Evolutionary conservation across 2,888 invertebrate species (phyloP), one percentile per base, ranked within the genome.

Genomic region (Papilio demoleus): DNA sequence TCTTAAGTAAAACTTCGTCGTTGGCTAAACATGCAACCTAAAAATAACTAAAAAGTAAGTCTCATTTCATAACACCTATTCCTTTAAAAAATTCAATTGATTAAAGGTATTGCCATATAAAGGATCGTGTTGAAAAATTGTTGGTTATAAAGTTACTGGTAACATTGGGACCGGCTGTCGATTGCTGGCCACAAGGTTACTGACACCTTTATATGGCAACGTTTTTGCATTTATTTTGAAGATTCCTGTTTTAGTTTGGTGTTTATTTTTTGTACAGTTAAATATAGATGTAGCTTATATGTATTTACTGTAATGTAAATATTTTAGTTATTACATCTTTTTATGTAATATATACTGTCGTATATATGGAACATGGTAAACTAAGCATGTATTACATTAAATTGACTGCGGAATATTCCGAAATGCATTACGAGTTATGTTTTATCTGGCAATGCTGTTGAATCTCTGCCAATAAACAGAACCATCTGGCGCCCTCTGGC

Each of bases 401-500:
- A 47, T 14, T 42, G 24, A 8, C n/a, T 17, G 31, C 4, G 17
- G 40, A 65, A 56, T 27, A 56, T 53, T 27, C 11, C 27, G 12
- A n/a, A n/a, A 50, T 22, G 50, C 38, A 38, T 24, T 22, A n/a
- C 1, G 11, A n/a, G 4, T 38, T 36, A 24, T 17, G 17, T 19
- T 40, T 60, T 31, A 65, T 31, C 22, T 27, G 42, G 22, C 14
- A 47, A 36, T 22, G 36, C 42, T 14, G 9, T 65, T 65, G 65
- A 59, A 59, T 34, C 65, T 34, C 22, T 65, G 65, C 65, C 65
- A 65, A 59, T 22, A 59, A 47, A 65, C 45, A 34, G 24, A 42
- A 59, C 19, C 65, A 65, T 59, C 65, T 65, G 65, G 65, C 45
- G 34, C 53, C 11, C 24, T 6, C 19, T 34, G 31, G 60, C 60